A percentile compares a stretch with the other conserved stretches of the same genome.
phyloP scores from a whole-genome alignment of 2,113 vertebrate species.

The Zosterops borbonicus region DNA sequence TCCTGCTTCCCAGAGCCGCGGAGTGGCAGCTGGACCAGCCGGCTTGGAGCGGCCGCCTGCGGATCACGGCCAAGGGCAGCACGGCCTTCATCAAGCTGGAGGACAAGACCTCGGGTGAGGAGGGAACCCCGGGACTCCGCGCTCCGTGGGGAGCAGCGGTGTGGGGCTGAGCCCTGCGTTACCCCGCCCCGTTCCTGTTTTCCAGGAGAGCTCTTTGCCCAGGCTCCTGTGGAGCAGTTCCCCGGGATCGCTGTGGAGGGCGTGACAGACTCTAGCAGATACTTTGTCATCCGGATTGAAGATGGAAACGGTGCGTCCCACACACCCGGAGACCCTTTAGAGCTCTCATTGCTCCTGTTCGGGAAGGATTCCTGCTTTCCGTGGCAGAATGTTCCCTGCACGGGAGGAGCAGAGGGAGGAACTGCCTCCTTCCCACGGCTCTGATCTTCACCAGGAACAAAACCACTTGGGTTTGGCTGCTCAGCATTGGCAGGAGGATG shows the following conservation, averaged over 20 bases:
- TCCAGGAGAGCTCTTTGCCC: conserved; percentile 93
- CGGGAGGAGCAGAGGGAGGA: accelerated
- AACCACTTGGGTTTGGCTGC: not conserved
- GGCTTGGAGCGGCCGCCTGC: conserved; percentile 90
- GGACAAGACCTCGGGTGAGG: conserved; percentile 87
- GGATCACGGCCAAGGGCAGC: conserved; percentile 87
- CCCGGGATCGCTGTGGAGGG: conserved; percentile 85
- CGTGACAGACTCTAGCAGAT: conserved; percentile 92
- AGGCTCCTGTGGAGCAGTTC: conserved; percentile 92
- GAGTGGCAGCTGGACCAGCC: conserved; percentile 98
- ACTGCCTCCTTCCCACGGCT: accelerated
- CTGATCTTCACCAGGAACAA: not conserved
- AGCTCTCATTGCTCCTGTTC: accelerated
- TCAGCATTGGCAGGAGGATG: accelerated
- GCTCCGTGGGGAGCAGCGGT: accelerated
- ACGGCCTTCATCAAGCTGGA: conserved; percentile 89
- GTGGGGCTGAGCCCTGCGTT: accelerated
- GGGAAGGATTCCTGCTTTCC: not conserved
- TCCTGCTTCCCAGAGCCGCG: conserved; percentile 79
- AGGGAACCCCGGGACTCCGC: accelerated
- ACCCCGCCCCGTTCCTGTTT: not conserved
- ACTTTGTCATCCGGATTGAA: conserved; percentile 91
- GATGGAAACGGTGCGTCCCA: conserved; percentile 78
- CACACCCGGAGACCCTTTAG: accelerated
- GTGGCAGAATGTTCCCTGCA: accelerated